Percentiles rank a stretch among this genome's conserved stretches.
These are phyloP conservation scores for Arrhamphus sclerolepis DNA, from an alignment of 2,797 vertebrate genomes.

Conservation along the genomic window DNA sequence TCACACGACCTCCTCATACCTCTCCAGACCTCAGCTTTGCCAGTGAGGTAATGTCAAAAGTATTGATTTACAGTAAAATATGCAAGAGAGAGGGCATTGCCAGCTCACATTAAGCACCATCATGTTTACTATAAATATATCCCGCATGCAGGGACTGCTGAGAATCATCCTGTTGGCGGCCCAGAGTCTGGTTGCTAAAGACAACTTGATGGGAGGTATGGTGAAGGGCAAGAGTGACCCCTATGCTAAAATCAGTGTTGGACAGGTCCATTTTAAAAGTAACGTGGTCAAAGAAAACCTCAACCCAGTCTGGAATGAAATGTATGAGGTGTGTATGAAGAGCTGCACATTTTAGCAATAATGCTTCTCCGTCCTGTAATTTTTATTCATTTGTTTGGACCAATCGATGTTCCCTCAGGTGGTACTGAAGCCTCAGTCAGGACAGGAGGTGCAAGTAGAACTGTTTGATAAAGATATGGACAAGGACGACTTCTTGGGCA, in stretches of 20 bases:
- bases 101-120: background rate
- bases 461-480: slow-evolving; percentile 91
- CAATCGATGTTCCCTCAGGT: slow-evolving; percentile 67
- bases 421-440: slow-evolving; percentile 80
- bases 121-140: background rate
- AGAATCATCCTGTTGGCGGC: slow-evolving; percentile 90
- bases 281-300: slow-evolving; percentile 88
- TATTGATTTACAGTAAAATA: background rate
- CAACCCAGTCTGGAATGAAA: slow-evolving; percentile 90
- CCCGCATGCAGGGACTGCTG: slow-evolving; percentile 81
- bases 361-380: background rate
- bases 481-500: slow-evolving; percentile 92
- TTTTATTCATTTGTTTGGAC: slow-evolving; percentile 2
- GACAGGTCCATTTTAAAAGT: slow-evolving; percentile 81
- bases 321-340: slow-evolving; percentile 85
- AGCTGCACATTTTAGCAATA: background rate
- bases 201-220: slow-evolving; percentile 84
- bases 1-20: slow-evolving; percentile 73
- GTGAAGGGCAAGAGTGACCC: slow-evolving; percentile 93
- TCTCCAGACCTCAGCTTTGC: slow-evolving; percentile 83
- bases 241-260: slow-evolving; percentile 84
- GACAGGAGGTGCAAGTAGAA: slow-evolving; percentile 85
- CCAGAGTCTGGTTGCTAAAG: slow-evolving; percentile 88
- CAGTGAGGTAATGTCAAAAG: slow-evolving; percentile 77
- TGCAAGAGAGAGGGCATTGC: no score